Percentiles rank a stretch among this genome's conserved stretches.
phyloP scores from a whole-genome alignment of 2,888 invertebrate genomes.

The Cataglyphis livida region DNA sequence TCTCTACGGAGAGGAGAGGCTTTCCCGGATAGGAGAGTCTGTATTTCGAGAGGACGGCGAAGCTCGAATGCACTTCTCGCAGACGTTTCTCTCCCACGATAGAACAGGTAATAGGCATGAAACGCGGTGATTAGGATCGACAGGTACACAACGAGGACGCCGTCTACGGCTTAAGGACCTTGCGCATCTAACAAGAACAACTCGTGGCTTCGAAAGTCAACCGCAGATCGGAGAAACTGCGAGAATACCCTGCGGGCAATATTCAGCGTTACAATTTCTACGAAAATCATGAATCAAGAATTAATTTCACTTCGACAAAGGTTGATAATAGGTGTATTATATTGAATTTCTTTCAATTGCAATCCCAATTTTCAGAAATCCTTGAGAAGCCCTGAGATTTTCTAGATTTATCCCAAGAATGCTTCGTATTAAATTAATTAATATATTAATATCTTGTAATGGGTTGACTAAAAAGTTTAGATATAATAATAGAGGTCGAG shows the following conservation, averaged over 20 bases:
- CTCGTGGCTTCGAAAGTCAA: neutral
- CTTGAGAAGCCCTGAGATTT: no score
- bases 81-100: conserved; percentile 13
- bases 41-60: conserved; percentile 11
- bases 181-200: conserved; percentile 19
- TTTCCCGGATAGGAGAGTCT: neutral
- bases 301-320: neutral
- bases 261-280: neutral
- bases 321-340: neutral
- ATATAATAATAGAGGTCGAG: neutral
- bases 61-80: conserved; percentile 31
- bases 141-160: conserved; percentile 42
- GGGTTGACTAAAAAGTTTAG: neutral
- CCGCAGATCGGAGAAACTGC: neutral
- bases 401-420: neutral
- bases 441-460: neutral
- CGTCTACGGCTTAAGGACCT: conserved; percentile 3
- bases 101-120: conserved; percentile 52
- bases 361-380: neutral
- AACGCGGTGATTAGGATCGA: conserved; percentile 60
- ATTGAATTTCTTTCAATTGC: neutral
- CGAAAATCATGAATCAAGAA: neutral
- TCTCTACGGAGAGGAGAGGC: conserved; percentile 23
- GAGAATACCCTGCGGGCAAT: neutral
- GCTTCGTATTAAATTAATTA: neutral